Percentiles rank a stretch among this genome's conserved stretches.
Conservation (phyloP, 2,888 invertebrate genomes). For the Drosophila rubida region DNA sequence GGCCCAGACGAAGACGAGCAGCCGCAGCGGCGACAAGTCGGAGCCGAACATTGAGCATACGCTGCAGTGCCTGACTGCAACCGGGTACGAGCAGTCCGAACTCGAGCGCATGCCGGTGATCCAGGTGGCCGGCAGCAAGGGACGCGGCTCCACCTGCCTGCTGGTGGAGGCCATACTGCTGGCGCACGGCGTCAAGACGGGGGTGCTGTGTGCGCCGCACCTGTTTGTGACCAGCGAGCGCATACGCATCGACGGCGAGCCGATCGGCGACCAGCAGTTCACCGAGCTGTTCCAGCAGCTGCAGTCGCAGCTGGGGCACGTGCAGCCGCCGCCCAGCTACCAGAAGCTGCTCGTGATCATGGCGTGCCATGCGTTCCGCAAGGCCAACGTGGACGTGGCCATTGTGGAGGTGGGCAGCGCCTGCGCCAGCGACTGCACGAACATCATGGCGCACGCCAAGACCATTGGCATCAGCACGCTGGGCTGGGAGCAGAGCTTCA, state of each 20-base stretch:
- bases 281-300: conserved; percentile 53
- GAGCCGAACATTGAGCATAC: conserved; percentile 61
- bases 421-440: conserved; percentile 66
- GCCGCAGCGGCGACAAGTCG: background rate
- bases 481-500: conserved; percentile 69
- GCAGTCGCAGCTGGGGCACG: conserved; percentile 7
- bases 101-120: conserved; percentile 60
- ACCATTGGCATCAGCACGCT: conserved; percentile 64
- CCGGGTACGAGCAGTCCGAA: conserved; percentile 40
- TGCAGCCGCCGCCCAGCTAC: conserved; percentile 52
- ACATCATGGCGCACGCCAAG: conserved; percentile 54
- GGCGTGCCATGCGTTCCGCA: conserved; percentile 66
- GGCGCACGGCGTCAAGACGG: conserved; percentile 57
- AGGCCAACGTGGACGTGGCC: conserved; percentile 58
- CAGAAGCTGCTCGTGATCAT: conserved; percentile 64
- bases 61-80: conserved; percentile 45
- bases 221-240: conserved; percentile 64
- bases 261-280: conserved; percentile 50
- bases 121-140: conserved; percentile 65
- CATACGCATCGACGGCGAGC: conserved; percentile 61
- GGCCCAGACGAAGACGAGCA: conserved; percentile 23
- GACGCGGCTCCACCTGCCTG: conserved; percentile 64
- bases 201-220: conserved; percentile 60
- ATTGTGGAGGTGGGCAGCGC: conserved; percentile 63
- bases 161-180: conserved; percentile 62